phyloP scores from a whole-genome alignment of 1,140 invertebrate genomes.

The Pseudomyrmex concolor region DNA sequence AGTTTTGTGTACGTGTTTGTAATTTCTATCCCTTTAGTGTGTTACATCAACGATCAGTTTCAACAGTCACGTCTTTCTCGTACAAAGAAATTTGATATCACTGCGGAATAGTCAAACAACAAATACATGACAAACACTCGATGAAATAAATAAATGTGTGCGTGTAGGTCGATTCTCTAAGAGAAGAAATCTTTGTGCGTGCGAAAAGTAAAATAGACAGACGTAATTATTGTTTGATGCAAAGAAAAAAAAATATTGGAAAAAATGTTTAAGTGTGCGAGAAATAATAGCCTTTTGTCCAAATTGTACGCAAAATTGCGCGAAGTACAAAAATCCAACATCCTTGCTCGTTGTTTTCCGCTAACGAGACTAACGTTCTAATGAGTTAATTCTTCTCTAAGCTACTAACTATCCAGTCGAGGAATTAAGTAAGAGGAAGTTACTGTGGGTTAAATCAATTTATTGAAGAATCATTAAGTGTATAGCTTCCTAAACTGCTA shows the following conservation, averaged over 20 bases:
- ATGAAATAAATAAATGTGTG: not conserved
- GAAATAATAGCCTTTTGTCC: not conserved
- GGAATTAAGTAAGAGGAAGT: slow-evolving; percentile 22
- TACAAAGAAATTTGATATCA: not conserved
- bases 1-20: not conserved
- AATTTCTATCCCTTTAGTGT: not conserved
- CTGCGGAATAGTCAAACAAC: slow-evolving; percentile 20
- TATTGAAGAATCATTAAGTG: slow-evolving; percentile 39
- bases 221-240: not conserved
- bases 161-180: not conserved
- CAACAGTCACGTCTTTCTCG: not conserved
- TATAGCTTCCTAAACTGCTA: slow-evolving; percentile 59
- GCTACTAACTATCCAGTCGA: slow-evolving; percentile 14
- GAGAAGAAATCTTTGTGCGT: not conserved
- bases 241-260: not conserved
- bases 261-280: not conserved
- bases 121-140: not conserved
- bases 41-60: no score
- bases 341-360: slow-evolving; percentile 22
- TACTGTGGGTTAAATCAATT: slow-evolving; percentile 57
- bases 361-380: slow-evolving; percentile 33
- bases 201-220: not conserved
- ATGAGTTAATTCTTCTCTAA: slow-evolving; percentile 36
- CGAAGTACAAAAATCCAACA: slow-evolving; percentile 18
- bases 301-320: not conserved